Base-by-base conservation (phyloP, 2,113 vertebrate species). In the Amblyornis subalaris region DNA sequence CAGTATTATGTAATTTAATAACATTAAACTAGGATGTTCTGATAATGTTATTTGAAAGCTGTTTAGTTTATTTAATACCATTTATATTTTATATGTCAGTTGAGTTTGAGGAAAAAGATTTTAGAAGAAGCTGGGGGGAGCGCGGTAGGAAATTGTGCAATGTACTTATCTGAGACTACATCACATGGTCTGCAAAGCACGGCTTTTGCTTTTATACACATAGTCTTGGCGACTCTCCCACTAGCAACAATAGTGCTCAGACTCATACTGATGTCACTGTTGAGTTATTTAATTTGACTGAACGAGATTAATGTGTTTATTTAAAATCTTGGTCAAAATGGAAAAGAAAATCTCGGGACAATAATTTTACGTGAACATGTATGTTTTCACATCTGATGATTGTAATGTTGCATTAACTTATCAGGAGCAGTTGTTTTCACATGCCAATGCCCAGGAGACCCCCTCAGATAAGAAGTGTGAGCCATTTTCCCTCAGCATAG, bases 261-360 rank as follows among this genome's bases (percentile, higher is more conserved):
- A 86, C 94, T 97, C 95, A 92, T 97, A 93, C 95, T 96, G 95
- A 97, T 97, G 96, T 98, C 96, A 97, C 91, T 95, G 90, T 45
- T 93, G 78, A 94, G 90, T 94, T 96, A 97, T 97, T 97, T 97
- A 96, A 97, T 97, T 97, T 97, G 93, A 94, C 88, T 94, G 81
- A 96, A 95, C 7, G 12, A 94, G 94, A 96, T 96, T 96, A 97
- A 95, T 94, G 80, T 96, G 89, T 97, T 98, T 98, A 94, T 96
- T 96, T 96, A 96, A 96, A 96, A 97, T 89, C 92, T 88, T 76
- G 85, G 92, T 97, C 85, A 65, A 96, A 96, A 95, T 92, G 93
- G 95, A 93, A 92, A 94, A 75, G 90, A 60, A 97, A 97, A 93
- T 95, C 90, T 91, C 3, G 2, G 33, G 81, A 77, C 89, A 96